Percentiles rank a stretch among this genome's conserved stretches.
Conservation (phyloP, 2,113 vertebrate species). For the Saccopteryx bilineata region DNA sequence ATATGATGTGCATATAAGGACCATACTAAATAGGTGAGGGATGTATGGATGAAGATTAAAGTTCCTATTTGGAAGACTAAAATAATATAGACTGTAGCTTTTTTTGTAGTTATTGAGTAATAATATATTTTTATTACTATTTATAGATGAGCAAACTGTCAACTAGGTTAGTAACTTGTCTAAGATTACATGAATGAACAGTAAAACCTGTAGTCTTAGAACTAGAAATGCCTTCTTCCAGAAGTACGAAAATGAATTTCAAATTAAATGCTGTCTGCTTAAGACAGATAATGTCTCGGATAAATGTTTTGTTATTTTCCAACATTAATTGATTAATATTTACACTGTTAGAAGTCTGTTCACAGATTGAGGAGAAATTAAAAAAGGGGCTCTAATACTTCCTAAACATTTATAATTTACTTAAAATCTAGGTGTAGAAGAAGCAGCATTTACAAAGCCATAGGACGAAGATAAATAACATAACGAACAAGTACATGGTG, state of each 20-base stretch:
- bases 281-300: neutral
- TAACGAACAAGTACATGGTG: neutral
- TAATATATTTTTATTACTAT: neutral
- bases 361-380: neutral
- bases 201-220: neutral
- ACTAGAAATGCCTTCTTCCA: neutral
- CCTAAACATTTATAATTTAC: neutral
- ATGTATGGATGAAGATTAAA: neutral
- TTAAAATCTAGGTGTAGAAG: neutral
- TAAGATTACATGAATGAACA: neutral
- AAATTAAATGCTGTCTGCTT: neutral
- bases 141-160: neutral
- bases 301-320: slow-evolving; percentile 10
- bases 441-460: neutral
- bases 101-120: neutral
- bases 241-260: neutral
- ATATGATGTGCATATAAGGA: neutral
- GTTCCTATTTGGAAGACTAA: neutral
- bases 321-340: neutral
- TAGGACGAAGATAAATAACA: neutral
- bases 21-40: neutral
- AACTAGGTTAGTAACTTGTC: neutral
- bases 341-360: neutral
- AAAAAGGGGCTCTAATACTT: neutral
- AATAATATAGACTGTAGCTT: neutral